phyloP scores from a whole-genome alignment of 2,888 invertebrate species.

The Empis stercorea region DNA sequence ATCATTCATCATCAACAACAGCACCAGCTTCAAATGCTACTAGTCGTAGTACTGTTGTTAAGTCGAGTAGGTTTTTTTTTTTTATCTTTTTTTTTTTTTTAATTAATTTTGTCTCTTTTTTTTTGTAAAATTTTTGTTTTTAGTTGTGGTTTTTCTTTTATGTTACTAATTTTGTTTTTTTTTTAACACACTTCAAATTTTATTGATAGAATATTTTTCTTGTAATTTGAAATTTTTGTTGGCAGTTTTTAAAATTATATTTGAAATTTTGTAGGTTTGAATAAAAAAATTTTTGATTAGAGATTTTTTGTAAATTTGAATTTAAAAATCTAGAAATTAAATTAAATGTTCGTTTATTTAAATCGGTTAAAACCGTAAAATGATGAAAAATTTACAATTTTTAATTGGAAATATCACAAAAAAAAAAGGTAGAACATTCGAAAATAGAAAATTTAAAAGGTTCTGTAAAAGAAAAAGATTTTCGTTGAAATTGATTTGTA shows the following conservation, averaged over 20 bases:
- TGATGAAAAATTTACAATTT: too few relatives aligned
- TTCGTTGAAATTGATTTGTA: too few relatives aligned
- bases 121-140: slow-evolving; percentile 6
- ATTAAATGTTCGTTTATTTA: too few relatives aligned
- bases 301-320: too few relatives aligned
- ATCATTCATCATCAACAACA: slow-evolving; percentile 17
- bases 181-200: background rate
- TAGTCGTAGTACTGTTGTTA: slow-evolving; percentile 23
- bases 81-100: background rate
- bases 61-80: slow-evolving; percentile 17
- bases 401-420: too few relatives aligned
- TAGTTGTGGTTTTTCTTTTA: background rate
- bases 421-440: too few relatives aligned
- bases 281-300: too few relatives aligned
- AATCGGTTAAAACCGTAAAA: too few relatives aligned
- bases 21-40: slow-evolving; percentile 21
- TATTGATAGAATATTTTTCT: background rate
- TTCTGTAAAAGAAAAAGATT: too few relatives aligned
- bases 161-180: background rate
- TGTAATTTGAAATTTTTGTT: background rate
- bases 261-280: too few relatives aligned
- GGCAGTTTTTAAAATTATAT: background rate
- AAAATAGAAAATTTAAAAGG: too few relatives aligned
- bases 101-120: slow-evolving; percentile 2
- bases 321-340: too few relatives aligned